Evolutionary conservation across 2,888 invertebrate genomes (phyloP).

Genomic region (Melolontha melolontha): DNA sequence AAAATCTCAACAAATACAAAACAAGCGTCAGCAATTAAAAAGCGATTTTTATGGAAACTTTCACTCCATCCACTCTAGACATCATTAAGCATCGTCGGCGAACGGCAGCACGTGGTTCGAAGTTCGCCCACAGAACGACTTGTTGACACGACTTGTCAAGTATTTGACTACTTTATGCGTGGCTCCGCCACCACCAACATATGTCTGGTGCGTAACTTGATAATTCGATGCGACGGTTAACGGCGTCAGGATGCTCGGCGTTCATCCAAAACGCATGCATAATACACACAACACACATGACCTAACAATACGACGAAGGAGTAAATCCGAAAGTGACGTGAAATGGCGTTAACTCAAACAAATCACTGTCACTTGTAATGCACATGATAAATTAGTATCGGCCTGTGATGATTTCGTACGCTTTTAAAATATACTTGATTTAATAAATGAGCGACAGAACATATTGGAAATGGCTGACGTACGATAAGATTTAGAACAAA

Average conservation of each 20-base stretch:
- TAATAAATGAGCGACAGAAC: neutral
- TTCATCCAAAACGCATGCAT: too few species aligned
- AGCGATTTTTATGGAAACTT: conserved; percentile 29
- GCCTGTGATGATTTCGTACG: conserved; percentile 27
- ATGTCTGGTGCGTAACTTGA: conserved; percentile 16
- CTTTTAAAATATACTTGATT: conserved; percentile 6
- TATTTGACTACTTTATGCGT: conserved; percentile 29
- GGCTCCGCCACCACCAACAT: conserved; percentile 4
- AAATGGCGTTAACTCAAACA: conserved; percentile 35
- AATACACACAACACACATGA: conserved; percentile 6
- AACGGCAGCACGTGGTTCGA: conserved; percentile 26
- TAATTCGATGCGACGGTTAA: conserved; percentile 22
- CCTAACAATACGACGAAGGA: neutral
- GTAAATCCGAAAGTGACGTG: conserved; percentile 4
- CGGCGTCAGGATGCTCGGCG: conserved; percentile 19
- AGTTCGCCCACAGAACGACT: conserved; percentile 16
- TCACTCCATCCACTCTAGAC: conserved; percentile 25
- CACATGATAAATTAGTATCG: conserved; percentile 22
- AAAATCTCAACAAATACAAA: conserved; percentile 13
- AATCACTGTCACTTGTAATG: conserved; percentile 33
- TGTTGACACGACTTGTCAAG: conserved; percentile 27
- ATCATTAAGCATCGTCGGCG: conserved; percentile 19
- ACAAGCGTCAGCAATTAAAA: conserved; percentile 26
- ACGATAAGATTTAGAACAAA: too few species aligned
- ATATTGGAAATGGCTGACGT: neutral